Conservation (phyloP, 1,140 invertebrate species). For the Brachionus koreanus region DNA sequence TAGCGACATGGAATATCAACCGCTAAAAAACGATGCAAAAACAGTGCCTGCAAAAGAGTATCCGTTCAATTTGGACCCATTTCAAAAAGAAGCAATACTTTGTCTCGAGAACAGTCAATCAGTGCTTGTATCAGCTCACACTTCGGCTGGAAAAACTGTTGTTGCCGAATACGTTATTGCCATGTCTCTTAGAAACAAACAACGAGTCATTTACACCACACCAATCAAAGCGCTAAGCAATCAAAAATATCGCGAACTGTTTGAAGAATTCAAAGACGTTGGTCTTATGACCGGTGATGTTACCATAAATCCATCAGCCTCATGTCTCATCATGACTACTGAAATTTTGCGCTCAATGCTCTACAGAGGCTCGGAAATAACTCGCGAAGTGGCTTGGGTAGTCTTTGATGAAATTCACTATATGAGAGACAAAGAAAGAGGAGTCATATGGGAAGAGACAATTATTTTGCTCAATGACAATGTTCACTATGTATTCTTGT, state of each 20-base stretch:
- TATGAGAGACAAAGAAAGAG: conserved; percentile 97
- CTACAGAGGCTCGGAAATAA: conserved; percentile 91
- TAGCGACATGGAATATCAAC: conserved; percentile 74
- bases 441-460: conserved; percentile 98
- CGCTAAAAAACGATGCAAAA: conserved; percentile 56
- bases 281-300: conserved; percentile 97
- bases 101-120: conserved; percentile 96
- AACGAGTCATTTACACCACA: conserved; percentile 96
- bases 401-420: conserved; percentile 99
- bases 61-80: conserved; percentile 90
- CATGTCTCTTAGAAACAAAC: conserved; percentile 68
- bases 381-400: conserved; percentile 98
- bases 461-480: conserved; percentile 94
- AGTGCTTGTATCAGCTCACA: conserved; percentile 95
- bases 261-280: conserved; percentile 92
- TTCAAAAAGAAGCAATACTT: conserved; percentile 93
- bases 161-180: conserved; percentile 84
- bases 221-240: conserved; percentile 99
- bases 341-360: conserved; percentile 99
- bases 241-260: conserved; percentile 97
- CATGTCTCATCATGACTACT: conserved; percentile 98
- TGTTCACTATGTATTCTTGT: conserved; percentile 96
- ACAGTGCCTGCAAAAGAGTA: conserved; percentile 82
- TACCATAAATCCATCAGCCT: conserved; percentile 94
- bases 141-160: conserved; percentile 99